Evolutionary conservation across 1,140 invertebrate genomes (phyloP).

Genomic region (Diorhabda elongata): DNA sequence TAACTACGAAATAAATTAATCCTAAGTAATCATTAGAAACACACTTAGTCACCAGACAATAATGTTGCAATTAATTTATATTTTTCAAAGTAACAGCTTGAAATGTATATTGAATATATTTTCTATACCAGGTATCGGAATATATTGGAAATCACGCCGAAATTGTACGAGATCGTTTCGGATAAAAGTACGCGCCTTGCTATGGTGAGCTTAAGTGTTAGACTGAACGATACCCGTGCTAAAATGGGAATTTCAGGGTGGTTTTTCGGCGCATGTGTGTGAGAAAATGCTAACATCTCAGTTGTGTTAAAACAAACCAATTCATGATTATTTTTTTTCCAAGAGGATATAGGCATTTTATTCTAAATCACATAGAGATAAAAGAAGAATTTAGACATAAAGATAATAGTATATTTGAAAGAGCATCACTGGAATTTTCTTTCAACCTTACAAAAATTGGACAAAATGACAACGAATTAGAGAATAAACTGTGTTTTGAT

Average conservation of each 20-base stretch:
- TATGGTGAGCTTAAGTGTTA: not conserved
- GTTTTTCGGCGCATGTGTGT: constrained; percentile 10
- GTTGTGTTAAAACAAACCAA: constrained; percentile 4
- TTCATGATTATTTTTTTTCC: constrained; percentile 3
- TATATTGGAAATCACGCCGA: not conserved
- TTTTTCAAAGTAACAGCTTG: too few relatives aligned
- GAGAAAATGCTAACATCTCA: constrained; percentile 10
- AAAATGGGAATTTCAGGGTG: constrained; percentile 5
- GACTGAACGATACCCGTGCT: constrained; percentile 4
- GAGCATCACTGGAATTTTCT: too few relatives aligned
- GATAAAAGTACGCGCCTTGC: not conserved
- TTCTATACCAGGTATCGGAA: too few relatives aligned
- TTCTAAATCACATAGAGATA: not conserved
- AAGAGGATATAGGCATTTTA: not conserved
- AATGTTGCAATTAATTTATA: too few relatives aligned
- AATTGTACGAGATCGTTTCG: not conserved
- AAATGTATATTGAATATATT: too few relatives aligned
- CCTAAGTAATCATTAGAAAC: constrained; percentile 1
- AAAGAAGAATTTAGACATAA: not conserved
- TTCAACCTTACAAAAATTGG: too few relatives aligned
- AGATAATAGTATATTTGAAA: too few relatives aligned
- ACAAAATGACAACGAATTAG: too few relatives aligned
- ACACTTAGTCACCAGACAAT: too few relatives aligned
- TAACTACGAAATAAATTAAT: not conserved
- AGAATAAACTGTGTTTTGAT: too few relatives aligned